Evolutionary conservation across 2,888 invertebrate genomes (phyloP).

Genomic region (Patella ulyssiponensis): DNA sequence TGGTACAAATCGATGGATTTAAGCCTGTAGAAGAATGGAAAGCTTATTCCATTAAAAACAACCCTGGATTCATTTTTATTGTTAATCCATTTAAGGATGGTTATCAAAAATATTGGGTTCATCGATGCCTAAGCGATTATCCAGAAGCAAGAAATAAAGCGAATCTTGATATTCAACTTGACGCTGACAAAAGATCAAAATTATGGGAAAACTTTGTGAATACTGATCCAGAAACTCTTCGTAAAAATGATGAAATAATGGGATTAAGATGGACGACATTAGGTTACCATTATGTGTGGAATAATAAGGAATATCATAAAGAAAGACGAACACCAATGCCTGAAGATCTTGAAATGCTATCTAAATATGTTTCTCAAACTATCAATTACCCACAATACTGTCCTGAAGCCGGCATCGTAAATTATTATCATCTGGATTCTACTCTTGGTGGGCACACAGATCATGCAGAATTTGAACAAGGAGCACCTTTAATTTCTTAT

Average conservation of each 20-base stretch:
- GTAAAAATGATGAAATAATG: conserved; percentile 55
- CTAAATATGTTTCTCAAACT: conserved; percentile 75
- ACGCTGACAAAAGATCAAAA: conserved; percentile 27
- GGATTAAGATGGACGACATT: conserved; percentile 91
- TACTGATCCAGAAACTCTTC: conserved; percentile 40
- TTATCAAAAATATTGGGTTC: conserved; percentile 89
- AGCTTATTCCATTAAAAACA: conserved; percentile 50
- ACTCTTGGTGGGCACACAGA: conserved; percentile 95
- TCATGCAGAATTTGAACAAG: conserved; percentile 88
- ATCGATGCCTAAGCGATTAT: conserved; percentile 83
- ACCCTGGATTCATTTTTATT: conserved; percentile 81
- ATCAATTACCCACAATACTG: conserved; percentile 59
- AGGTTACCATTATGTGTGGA: conserved; percentile 99
- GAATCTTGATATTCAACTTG: conserved; percentile 70
- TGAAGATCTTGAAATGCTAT: conserved; percentile 79
- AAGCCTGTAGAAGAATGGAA: conserved; percentile 58
- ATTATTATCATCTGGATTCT: conserved; percentile 94
- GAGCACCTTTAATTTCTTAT: conserved; percentile 90
- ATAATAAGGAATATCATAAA: conserved; percentile 82
- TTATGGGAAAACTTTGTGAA: conserved; percentile 48
- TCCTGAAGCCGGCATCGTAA: conserved; percentile 94
- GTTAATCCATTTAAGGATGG: conserved; percentile 84
- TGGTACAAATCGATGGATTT: conserved; percentile 44
- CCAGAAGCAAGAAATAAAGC: conserved; percentile 78
- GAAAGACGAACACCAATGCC: conserved; percentile 79